Conservation (phyloP, 1,140 invertebrate genomes). For the Ceratosolen solmsi region DNA sequence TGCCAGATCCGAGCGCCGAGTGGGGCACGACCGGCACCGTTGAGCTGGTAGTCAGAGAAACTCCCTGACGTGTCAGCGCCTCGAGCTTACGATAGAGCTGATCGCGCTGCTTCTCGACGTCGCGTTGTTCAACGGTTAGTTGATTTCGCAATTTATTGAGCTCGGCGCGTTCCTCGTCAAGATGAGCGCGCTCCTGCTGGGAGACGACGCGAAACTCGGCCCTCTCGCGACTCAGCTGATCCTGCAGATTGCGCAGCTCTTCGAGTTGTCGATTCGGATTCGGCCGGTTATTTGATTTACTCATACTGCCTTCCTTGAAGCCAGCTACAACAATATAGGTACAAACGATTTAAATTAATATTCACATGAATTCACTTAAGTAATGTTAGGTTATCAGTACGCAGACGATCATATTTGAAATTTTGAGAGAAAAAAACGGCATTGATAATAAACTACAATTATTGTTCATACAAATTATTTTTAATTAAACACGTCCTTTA, state of each 20-base stretch:
- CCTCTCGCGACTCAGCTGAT: constrained; percentile 85
- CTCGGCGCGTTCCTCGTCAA: constrained; percentile 79
- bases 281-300: constrained; percentile 74
- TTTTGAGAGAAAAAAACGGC: too few relatives aligned
- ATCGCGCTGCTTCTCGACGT: constrained; percentile 89
- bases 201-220: constrained; percentile 81
- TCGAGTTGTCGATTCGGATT: constrained; percentile 79
- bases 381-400: too few relatives aligned
- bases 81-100: constrained; percentile 89
- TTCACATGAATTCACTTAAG: too few relatives aligned
- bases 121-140: constrained; percentile 83
- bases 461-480: too few relatives aligned
- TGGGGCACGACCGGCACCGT: constrained; percentile 28
- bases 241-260: constrained; percentile 83
- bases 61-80: constrained; percentile 81
- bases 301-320: constrained; percentile 65
- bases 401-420: too few relatives aligned
- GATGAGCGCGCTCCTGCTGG: constrained; percentile 78
- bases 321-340: constrained; percentile 5
- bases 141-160: constrained; percentile 78
- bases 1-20: not conserved
- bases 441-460: too few relatives aligned
- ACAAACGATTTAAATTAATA: too few relatives aligned
- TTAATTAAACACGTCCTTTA: too few relatives aligned
- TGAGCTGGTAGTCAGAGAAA: constrained; percentile 71